Conservation (phyloP, 2,113 vertebrate species). For the Chaetorhynchus papuensis region DNA sequence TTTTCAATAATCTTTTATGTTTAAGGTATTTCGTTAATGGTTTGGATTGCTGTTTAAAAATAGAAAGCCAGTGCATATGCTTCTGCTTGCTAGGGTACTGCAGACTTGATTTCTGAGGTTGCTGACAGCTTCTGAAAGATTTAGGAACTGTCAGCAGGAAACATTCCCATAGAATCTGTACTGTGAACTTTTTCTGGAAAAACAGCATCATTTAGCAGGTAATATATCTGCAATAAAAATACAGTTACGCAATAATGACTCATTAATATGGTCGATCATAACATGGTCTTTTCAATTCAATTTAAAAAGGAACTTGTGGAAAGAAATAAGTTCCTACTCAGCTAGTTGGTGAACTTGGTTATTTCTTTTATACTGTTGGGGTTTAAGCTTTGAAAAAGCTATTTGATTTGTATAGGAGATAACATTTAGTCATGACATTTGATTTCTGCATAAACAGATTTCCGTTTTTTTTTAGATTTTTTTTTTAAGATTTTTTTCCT, state of each 20-base stretch:
- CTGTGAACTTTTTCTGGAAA: slow-evolving; percentile 56
- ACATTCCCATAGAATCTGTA: slow-evolving; percentile 65
- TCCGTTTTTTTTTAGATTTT: slow-evolving; percentile 62
- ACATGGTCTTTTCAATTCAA: slow-evolving; percentile 63
- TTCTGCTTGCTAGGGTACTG: slow-evolving; percentile 67
- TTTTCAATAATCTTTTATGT: slow-evolving; percentile 67
- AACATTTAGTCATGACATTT: slow-evolving; percentile 63
- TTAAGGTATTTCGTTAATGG: slow-evolving; percentile 59
- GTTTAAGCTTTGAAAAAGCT: slow-evolving; percentile 60
- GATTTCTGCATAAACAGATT: slow-evolving; percentile 70
- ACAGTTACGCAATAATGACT: slow-evolving; percentile 73
- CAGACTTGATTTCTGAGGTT: slow-evolving; percentile 76
- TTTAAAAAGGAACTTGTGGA: slow-evolving; percentile 58
- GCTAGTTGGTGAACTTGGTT: slow-evolving; percentile 3
- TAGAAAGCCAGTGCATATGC: slow-evolving; percentile 60
- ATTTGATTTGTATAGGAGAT: slow-evolving; percentile 63
- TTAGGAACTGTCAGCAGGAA: slow-evolving; percentile 75
- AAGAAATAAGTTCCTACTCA: slow-evolving; percentile 59
- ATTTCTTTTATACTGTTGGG: neutral
- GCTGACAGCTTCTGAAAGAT: slow-evolving; percentile 79
- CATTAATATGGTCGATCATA: slow-evolving; percentile 75
- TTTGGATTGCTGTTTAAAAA: slow-evolving; percentile 71
- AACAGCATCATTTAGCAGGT: slow-evolving; percentile 70
- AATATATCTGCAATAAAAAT: slow-evolving; percentile 77
- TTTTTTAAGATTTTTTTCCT: slow-evolving; percentile 34